These are phyloP conservation scores for Pandemis cinnamomeana DNA, from an alignment of 2,888 invertebrate species.

Conservation along the genomic window DNA sequence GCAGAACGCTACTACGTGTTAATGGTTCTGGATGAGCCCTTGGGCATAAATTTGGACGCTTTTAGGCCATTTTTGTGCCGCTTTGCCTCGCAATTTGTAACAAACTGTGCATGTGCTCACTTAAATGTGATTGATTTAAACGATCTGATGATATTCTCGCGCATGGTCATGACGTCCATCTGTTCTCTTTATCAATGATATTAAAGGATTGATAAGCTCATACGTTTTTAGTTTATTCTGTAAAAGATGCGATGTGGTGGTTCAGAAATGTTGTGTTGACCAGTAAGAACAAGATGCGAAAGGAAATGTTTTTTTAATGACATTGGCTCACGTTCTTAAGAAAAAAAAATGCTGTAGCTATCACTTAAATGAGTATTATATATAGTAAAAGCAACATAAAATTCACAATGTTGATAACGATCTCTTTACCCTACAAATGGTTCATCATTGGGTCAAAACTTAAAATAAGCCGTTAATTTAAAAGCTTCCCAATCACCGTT, in stretches of 20 bases:
- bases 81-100: slow-evolving; percentile 66
- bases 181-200: too few species aligned
- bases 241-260: too few species aligned
- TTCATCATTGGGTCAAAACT: background rate
- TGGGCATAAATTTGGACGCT: slow-evolving; percentile 73
- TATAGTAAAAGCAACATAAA: slow-evolving; percentile 4
- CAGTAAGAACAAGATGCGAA: too few species aligned
- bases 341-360: too few species aligned
- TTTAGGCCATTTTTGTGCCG: slow-evolving; percentile 73
- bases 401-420: slow-evolving; percentile 22
- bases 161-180: too few species aligned
- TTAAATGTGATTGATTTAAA: slow-evolving; percentile 34
- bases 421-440: slow-evolving; percentile 16
- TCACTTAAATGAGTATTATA: background rate
- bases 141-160: too few species aligned
- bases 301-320: too few species aligned
- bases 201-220: too few species aligned
- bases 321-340: too few species aligned
- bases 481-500: slow-evolving; percentile 8
- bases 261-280: too few species aligned
- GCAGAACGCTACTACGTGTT: slow-evolving; percentile 77
- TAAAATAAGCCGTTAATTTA: slow-evolving; percentile 25
- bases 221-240: too few species aligned
- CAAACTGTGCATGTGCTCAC: slow-evolving; percentile 48
- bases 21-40: slow-evolving; percentile 74